Evolutionary conservation across 2,797 vertebrate species (phyloP), one percentile per base, ranked within the genome.

Genomic region (Gadopsis bispinosus): DNA sequence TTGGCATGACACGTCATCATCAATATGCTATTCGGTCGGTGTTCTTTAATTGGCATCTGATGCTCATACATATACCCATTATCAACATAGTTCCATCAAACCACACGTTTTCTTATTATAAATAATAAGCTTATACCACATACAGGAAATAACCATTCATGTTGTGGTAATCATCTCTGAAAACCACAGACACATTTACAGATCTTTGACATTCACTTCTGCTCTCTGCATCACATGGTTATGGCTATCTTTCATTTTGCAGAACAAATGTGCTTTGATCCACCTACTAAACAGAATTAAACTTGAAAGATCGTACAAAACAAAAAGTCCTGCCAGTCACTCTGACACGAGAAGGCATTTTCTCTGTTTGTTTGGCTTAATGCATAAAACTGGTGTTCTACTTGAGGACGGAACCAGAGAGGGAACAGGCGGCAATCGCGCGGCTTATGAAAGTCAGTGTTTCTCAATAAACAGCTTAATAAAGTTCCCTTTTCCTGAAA

Each of bases 291-390:
- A 58, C 47, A 55, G 81, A 74, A 64, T 69, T 60, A 13, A 79
- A 72, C 61, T 58, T 35, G 20, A 70, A 33, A 14, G 7, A 26
- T 69, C 5, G 0, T 73, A 84, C 19, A 77, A 77, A 67, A 84
- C 47, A n/a, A 85, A 81, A 81, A 73, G 75, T 86, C 69, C 45
- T 50, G 56, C 31, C 65, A 77, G 67, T 87, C 41, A 55, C 73
- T 78, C 69, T 58, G 82, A 79, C 56, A 69, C 4, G 0, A 63
- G 33, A 90, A 90, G 88, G 89, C 84, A 81, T 89, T 89, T 87
- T 75, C 39, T 73, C 58, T 59, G 65, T 53, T 53, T 16, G 85
- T 83, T 85, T 84, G 78, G 66, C 77, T 85, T 71, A 19, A 45
- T 54, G 77, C 91, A 89, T 41, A 88, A 86, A 91, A 82, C n/a